Evolutionary conservation across 2,113 vertebrate genomes (phyloP).

Genomic region (Leptobrachium ailaonicum): DNA sequence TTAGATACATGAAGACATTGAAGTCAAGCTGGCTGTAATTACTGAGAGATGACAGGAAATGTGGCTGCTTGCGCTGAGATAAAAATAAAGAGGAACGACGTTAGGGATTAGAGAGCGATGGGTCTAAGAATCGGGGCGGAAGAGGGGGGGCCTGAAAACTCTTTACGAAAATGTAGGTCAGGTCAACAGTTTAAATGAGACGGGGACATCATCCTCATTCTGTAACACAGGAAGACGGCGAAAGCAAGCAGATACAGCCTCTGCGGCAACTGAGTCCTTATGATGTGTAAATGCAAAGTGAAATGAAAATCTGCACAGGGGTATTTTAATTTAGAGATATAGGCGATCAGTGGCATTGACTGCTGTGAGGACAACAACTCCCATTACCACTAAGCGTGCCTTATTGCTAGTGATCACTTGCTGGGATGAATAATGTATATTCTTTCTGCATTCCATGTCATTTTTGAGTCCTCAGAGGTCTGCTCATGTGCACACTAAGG

Average conservation of each 20-base stretch:
- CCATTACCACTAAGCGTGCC: too few relatives aligned
- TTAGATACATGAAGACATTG: background rate
- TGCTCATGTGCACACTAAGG: too few relatives aligned
- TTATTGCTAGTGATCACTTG: too few relatives aligned
- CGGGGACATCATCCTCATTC: conserved; percentile 18
- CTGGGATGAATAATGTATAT: too few relatives aligned
- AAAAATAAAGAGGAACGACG: background rate
- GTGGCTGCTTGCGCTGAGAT: conserved; percentile 5
- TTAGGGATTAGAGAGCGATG: conserved; percentile 2
- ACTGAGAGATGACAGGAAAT: conserved; percentile 8
- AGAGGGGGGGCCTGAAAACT: background rate
- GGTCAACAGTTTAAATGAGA: conserved; percentile 15
- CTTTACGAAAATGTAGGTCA: conserved; percentile 30
- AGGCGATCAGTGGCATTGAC: too few relatives aligned
- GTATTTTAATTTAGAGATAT: too few relatives aligned
- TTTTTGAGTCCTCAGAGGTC: too few relatives aligned
- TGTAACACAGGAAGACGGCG: conserved; percentile 1
- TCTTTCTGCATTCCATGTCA: too few relatives aligned
- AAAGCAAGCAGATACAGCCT: background rate
- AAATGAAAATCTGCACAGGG: too few relatives aligned
- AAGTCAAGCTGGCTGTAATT: background rate
- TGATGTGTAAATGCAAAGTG: too few relatives aligned
- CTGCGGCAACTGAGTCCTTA: too few relatives aligned
- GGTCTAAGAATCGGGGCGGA: conserved; percentile 5
- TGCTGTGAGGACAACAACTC: too few relatives aligned